Percentiles rank a stretch among this genome's conserved stretches.
These are phyloP conservation scores for Brachyhypopomus occidentalis DNA, from an alignment of 2,113 vertebrate genomes.

Conservation along the genomic window DNA sequence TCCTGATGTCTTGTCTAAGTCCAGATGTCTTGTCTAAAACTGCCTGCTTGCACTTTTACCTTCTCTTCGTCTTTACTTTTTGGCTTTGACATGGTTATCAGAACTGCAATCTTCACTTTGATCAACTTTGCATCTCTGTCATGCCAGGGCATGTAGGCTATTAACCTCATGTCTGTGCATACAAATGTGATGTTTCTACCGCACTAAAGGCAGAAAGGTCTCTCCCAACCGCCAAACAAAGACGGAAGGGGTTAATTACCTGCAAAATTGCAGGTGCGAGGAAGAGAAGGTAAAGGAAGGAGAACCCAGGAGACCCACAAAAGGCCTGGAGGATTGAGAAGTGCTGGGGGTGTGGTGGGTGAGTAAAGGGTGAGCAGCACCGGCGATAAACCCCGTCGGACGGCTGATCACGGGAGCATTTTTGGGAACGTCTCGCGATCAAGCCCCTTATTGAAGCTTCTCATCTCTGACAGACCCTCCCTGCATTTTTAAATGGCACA, in stretches of 20 bases:
- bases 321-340: background rate
- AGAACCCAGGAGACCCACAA: too few relatives aligned
- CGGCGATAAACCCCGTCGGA: background rate
- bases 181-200: conserved; percentile 62
- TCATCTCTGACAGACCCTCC: conserved; percentile 5
- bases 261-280: conserved; percentile 47
- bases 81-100: conserved; percentile 67
- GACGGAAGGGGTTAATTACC: conserved; percentile 46
- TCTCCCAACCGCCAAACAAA: conserved; percentile 28
- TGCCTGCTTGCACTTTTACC: conserved; percentile 65
- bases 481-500: conserved; percentile 43
- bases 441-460: background rate
- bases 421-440: background rate
- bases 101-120: conserved; percentile 67
- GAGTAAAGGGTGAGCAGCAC: background rate
- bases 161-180: conserved; percentile 77
- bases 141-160: conserved; percentile 66
- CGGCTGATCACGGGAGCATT: conserved; percentile 3
- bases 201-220: conserved; percentile 33
- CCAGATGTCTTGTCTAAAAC: background rate
- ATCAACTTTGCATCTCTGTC: conserved; percentile 64
- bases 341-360: conserved; percentile 1
- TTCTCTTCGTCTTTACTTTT: conserved; percentile 63
- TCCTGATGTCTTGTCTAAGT: background rate
- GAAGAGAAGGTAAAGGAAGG: conserved; percentile 10